Conservation (phyloP, 2,113 vertebrate genomes). For the Xenopus laevis region DNA sequence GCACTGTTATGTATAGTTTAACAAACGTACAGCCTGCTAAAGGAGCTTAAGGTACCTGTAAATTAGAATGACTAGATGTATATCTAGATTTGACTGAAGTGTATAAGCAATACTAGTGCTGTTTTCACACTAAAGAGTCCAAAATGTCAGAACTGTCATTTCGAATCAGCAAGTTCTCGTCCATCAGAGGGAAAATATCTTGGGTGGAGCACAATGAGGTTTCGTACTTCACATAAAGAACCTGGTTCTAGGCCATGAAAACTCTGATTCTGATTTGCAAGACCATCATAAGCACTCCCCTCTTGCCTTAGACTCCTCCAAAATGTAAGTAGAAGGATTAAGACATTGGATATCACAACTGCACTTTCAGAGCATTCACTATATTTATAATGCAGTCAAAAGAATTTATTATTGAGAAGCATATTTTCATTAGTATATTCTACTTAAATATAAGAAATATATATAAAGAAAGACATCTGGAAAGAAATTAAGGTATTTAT, state of each 20-base stretch:
- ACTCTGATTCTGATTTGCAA: conserved; percentile 32
- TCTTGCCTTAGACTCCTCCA: conserved; percentile 34
- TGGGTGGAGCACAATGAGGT: neutral
- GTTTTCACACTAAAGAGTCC: no score
- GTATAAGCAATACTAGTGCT: no score
- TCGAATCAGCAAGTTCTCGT: no score
- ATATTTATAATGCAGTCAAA: conserved; percentile 41
- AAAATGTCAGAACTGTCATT: no score
- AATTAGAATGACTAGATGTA: no score
- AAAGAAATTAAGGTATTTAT: conserved; percentile 12
- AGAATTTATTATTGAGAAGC: conserved; percentile 37
- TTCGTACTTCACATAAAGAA: neutral
- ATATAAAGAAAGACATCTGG: conserved; percentile 25
- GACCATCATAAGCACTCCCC: neutral
- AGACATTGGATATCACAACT: conserved; percentile 26
- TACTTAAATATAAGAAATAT: conserved; percentile 37
- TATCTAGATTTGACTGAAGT: no score
- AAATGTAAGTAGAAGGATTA: conserved; percentile 26
- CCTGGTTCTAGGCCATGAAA: conserved; percentile 16
- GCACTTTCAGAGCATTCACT: conserved; percentile 39
- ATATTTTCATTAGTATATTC: conserved; percentile 43
- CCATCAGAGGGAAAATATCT: no score
- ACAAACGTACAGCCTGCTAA: no score
- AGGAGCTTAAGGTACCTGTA: no score
- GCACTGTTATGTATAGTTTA: no score